These are phyloP conservation scores for Macrotrachela quadricornifera DNA, from an alignment of 1,140 invertebrate genomes.

Conservation along the genomic window DNA sequence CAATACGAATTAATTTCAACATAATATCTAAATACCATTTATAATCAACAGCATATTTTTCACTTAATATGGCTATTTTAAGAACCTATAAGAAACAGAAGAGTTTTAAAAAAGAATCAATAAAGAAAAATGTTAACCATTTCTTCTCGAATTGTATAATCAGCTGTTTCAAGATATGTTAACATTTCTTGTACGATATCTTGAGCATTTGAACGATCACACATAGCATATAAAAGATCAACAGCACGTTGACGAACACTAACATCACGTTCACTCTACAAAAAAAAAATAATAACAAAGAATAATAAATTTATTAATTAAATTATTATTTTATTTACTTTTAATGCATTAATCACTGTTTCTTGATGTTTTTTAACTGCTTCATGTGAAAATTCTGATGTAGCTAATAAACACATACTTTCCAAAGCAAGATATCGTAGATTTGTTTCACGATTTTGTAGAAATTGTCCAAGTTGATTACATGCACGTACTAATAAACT, in stretches of 20 bases:
- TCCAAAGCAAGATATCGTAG: constrained; percentile 83
- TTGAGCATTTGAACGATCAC: constrained; percentile 93
- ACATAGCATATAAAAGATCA: constrained; percentile 98
- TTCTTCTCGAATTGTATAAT: constrained; percentile 98
- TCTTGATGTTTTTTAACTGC: constrained; percentile 99
- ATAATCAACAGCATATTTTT: constrained; percentile 98
- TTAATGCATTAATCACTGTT: constrained; percentile 93
- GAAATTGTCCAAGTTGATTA: constrained; percentile 92
- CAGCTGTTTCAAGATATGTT: constrained; percentile 90
- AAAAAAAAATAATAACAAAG: background rate
- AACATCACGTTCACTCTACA: constrained; percentile 84
- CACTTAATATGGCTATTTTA: constrained; percentile 94
- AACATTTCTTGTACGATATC: constrained; percentile 99
- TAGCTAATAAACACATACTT: constrained; percentile 96
- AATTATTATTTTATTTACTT: constrained; percentile 38
- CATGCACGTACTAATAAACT: constrained; percentile 88
- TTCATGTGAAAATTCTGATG: constrained; percentile 97
- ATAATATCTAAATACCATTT: constrained; percentile 99
- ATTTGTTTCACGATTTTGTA: constrained; percentile 95
- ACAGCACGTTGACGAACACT: constrained; percentile 93
- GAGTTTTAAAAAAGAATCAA: background rate
- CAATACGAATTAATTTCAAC: constrained; percentile 91
- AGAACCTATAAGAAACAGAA: constrained; percentile 39
- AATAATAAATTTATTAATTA: background rate
- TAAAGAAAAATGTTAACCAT: constrained; percentile 44